Base-by-base conservation (phyloP, 1,140 invertebrate genomes). In the Agrilus planipennis region DNA sequence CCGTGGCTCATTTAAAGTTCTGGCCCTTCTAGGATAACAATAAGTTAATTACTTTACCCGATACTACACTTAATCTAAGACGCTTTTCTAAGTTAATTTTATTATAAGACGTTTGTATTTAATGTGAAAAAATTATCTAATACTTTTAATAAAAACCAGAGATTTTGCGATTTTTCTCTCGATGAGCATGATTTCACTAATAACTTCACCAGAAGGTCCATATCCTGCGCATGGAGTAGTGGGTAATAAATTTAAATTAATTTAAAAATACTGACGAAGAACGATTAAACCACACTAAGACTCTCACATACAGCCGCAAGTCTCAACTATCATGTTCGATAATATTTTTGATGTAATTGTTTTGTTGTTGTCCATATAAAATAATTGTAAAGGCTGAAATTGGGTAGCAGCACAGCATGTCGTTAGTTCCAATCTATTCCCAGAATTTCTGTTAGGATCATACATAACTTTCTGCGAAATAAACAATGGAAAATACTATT, bases 221-320 rank as follows among this genome's bases (percentile, higher is more conserved):
- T 11, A 6, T 7, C 5, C 5, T 11, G n/a, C n/a, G 22, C 22
- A 6, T 25, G n/a, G n/a, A 25, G 22, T 11, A 25, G 22, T 5
- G 22, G n/a, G 5, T 7, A 5, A 25, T 25, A 25, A 25, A 25
- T 25, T 31, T 31, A 31, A 6, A 31, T 6, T 31, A 31, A 36
- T n/a, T 36, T 23, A 27, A 39, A 39, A 39, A 39, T 39, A 39
- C 37, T 36, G 34, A 21, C 23, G 12, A 16, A 36, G 19, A 18
- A 31, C 17, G 3, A 21, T n/a, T 21, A 36, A 9, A 15, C 2
- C 14, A 4, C 15, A 21, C 6, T 39, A 22, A 29, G 27, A 15
- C n/a, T n/a, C n/a, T 72, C 64, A 85, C 77, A 83, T 81, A 57
- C 84, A 88, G 23, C 82, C 83, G 56, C 83, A 88, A 2, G 80